Evolutionary conservation across 2,888 invertebrate species (phyloP), one percentile per base, ranked within the genome.

Genomic region (Blera fallax): DNA sequence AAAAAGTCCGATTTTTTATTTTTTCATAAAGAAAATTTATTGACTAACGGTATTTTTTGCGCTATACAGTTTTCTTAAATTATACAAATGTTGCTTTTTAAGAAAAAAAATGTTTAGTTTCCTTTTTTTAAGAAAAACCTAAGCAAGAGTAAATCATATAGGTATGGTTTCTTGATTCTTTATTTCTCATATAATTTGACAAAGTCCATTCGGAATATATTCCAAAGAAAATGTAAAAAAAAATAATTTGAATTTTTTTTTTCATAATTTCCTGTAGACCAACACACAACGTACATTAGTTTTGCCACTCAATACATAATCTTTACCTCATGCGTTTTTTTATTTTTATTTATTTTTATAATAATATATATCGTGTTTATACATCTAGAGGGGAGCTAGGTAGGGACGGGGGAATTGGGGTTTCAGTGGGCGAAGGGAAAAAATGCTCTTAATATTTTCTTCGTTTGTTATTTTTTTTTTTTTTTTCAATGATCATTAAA

Each of bases 1-100:
- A n/a, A n/a, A n/a, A n/a, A n/a, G n/a, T n/a, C n/a, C n/a, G n/a
- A n/a, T 40, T 40, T 79, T 52, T 32, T 73, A 40, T 24, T 79
- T 80, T 76, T 85, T 81, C 81, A 81, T 85, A 85, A 85, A 85
- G 85, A 85, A 81, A 81, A 85, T 85, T 85, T 85, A 85, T 85
- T 85, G 81, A 81, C 85, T 85, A 85, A 85, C 72, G 76, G 76
- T 81, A 81, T 34, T 58, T 69, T 52, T 69, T 85, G 85, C 85
- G 85, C 85, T 85, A 85, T 81, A 84, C 80, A 81, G 80, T 81
- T 85, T n/a, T 54, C 81, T 85, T 85, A 85, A 85, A 80, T 85
- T 70, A 85, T 54, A 85, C 80, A 85, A 80, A 85, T 73, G 67
- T 81, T 76, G 81, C 56, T 79, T 72, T 45, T 78, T 58, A 78